Evolutionary conservation across 2,113 vertebrate genomes (phyloP).

Genomic region (Corydoras sp.): DNA sequence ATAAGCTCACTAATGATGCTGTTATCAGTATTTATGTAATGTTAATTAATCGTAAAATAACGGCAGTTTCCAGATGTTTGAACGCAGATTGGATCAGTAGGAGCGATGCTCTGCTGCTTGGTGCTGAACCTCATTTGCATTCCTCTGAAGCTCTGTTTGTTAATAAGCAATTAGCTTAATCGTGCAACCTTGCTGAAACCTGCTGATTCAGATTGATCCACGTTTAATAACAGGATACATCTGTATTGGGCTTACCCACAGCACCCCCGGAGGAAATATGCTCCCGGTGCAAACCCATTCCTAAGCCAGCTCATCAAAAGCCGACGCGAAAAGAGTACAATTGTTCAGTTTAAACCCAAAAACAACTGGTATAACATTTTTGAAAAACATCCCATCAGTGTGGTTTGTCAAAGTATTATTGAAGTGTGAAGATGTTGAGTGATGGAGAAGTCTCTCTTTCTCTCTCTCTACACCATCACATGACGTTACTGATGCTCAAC

Average conservation of each 20-base stretch:
- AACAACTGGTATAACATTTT: conserved; percentile 1
- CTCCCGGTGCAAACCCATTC: neutral
- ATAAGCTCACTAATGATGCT: too few species aligned
- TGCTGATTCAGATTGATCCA: conserved; percentile 22
- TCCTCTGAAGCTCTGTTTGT: neutral
- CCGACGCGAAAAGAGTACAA: neutral
- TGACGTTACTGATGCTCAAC: too few species aligned
- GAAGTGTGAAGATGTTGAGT: neutral
- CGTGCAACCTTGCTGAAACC: neutral
- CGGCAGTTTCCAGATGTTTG: too few species aligned
- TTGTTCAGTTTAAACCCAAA: too few species aligned
- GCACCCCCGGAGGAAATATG: conserved; percentile 21
- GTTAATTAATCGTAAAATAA: too few species aligned
- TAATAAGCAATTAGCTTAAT: conserved; percentile 11
- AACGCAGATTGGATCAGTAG: too few species aligned
- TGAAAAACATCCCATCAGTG: conserved; percentile 1
- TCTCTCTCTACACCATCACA: too few species aligned
- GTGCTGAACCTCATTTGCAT: neutral
- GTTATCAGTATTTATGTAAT: too few species aligned
- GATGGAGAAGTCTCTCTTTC: neutral
- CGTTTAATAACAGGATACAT: conserved; percentile 33
- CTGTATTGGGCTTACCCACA: conserved; percentile 27
- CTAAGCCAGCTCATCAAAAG: conserved; percentile 1
- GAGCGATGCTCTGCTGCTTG: neutral
- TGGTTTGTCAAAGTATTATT: conserved; percentile 11